Base-by-base conservation (phyloP, 2,888 invertebrate species). In the Ichneumoninae sp. region DNA sequence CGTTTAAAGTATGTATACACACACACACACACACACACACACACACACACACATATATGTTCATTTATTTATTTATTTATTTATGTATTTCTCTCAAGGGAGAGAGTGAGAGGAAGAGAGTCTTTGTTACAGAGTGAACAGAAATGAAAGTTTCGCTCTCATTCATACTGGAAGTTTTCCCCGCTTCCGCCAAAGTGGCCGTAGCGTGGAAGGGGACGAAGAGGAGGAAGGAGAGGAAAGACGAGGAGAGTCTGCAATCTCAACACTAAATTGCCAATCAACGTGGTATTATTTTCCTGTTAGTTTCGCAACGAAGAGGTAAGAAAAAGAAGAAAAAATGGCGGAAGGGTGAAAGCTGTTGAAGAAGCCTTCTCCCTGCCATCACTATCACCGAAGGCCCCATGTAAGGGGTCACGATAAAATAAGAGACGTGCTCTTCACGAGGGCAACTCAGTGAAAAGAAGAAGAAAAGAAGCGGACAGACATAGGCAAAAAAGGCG, bases 231-330 rank as follows among this genome's bases (percentile, higher is more conserved):
- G 26, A 36, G 70, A 71, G 66, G 76, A 77, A 16, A 77, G 78
- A 86, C 79, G 83, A 86, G 69, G 83, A 90, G 87, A 83, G 85
- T 87, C 88, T 90, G 91, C 92, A 92, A 92, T 92, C 91, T 92
- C 91, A 79, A 87, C 89, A 87, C 90, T 92, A 92, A 92, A 92
- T 92, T 92, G 92, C 92, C 92, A 92, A 92, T 92, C 92, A 92
- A 92, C 90, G 88, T 87, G 90, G 91, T 91, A 92, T 92, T 92
- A 92, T 92, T 92, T 92, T 92, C 91, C 90, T 90, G 90, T 92
- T 92, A 92, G 91, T 90, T 88, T 91, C 86, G 86, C 86, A 85
- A 87, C 82, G 83, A 83, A 80, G 72, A 81, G 50, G 74, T 77
- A 70, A 80, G 76, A 75, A 69, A 30, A 75, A 69, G 36, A 75